Conservation (phyloP, 2,113 vertebrate genomes). For the Galeopterus variegatus region DNA sequence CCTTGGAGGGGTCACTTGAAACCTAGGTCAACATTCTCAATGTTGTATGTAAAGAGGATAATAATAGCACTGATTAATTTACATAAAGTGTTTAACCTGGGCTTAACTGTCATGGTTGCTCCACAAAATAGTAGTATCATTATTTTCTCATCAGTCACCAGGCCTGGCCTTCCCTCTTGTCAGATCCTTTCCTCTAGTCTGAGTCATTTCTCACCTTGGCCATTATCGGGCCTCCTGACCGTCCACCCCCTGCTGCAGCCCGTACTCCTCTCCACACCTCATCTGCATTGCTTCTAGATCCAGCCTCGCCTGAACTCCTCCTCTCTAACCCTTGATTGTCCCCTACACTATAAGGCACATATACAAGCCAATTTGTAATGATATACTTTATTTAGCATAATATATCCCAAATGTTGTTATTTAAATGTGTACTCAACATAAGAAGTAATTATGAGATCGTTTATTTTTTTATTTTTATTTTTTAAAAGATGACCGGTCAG, state of each 20-base stretch:
- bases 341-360: background rate
- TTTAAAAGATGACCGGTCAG: no score
- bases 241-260: background rate
- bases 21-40: background rate
- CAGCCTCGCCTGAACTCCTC: background rate
- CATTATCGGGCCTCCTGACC: background rate
- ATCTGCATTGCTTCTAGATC: background rate
- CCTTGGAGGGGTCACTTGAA: background rate
- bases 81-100: background rate
- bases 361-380: background rate
- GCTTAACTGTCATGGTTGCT: background rate
- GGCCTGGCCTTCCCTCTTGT: background rate
- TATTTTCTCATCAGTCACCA: background rate
- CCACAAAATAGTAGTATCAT: background rate
- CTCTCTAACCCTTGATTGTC: background rate
- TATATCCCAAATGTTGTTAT: background rate
- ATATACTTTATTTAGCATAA: background rate
- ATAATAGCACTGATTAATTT: background rate
- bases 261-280: background rate
- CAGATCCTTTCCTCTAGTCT: background rate
- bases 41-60: background rate
- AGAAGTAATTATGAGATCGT: slow-evolving; percentile 1
- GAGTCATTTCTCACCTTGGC: background rate
- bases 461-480: no score
- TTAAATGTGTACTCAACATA: background rate